Base-by-base conservation (phyloP, 1,140 invertebrate genomes). In the Drosophila lacteicornis region DNA sequence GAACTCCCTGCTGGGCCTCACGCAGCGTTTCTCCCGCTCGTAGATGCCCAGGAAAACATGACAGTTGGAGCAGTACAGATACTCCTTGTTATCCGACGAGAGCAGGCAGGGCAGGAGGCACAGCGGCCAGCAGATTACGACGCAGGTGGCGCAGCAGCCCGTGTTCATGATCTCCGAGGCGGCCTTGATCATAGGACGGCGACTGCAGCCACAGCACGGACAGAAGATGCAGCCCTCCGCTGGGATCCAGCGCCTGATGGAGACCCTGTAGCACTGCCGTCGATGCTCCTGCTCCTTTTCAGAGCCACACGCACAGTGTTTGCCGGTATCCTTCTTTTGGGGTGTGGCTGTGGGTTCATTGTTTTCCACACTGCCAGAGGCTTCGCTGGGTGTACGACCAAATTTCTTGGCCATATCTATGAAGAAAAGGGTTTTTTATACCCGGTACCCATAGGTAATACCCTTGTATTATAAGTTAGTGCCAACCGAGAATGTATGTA, bases 71-170 rank as follows among this genome's bases (percentile, higher is more conserved):
- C 93, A 93, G 75, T 93, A 91, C 5, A 93, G 58, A 62, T 93
- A 92, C 33, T 93, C 92, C 27, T 82, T 61, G 51, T 91, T 90
- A 30, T 92, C 88, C 7, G 69, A 42, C 25, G 91, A 77, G 33
- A 82, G 30, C 51, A 56, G 13, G 36, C 53, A 56, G 36, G 53
- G 93, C 40, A 93, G 40, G 57, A 93, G 93, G 57, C 93, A 93
- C 13, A 93, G 75, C 0, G 93, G 93, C 93, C 93, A 93, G 68
- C 93, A 93, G 13, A 79, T 77, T 25, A 92, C 58, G 15, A 93
- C 61, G 45, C 86, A 92, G 3, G 92, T 75, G 7, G 82, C 74
- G 22, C 87, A 90, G 33, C 77, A 79, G 22, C 66, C 79, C 33
- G 57, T 58, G 2, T 60, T 46, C 17, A 61, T 57, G 12, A 88